These are phyloP conservation scores for Jacana jacana DNA, from an alignment of 2,113 vertebrate genomes.

Conservation along the genomic window DNA sequence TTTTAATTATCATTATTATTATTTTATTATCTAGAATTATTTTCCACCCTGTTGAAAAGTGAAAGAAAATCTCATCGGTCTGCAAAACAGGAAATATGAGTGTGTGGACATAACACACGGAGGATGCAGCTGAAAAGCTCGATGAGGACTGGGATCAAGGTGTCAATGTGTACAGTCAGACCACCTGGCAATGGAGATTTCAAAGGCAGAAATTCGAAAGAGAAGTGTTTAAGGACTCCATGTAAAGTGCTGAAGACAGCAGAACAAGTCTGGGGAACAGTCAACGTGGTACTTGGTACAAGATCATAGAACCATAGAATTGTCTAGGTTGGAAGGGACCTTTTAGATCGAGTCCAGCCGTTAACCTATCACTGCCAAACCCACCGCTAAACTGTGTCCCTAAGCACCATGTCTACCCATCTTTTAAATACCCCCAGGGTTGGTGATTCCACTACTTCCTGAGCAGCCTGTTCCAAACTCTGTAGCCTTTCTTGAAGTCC, in stretches of 20 bases:
- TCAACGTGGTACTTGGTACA: neutral
- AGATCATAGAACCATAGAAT: neutral
- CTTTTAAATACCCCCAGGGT: neutral
- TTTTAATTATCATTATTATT: neutral
- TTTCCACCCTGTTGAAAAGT: neutral
- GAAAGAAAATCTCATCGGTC: neutral
- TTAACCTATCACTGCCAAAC: neutral
- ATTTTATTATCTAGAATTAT: neutral
- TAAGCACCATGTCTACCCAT: neutral
- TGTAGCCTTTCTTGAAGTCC: neutral
- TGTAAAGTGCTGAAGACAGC: neutral
- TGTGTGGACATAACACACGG: neutral
- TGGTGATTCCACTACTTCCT: neutral
- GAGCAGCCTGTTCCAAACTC: neutral
- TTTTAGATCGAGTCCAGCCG: neutral
- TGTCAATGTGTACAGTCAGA: neutral
- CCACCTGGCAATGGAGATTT: neutral
- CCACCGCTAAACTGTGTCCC: neutral
- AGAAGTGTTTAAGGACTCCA: neutral
- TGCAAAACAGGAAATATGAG: slow-evolving; percentile 6
- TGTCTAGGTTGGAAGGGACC: neutral
- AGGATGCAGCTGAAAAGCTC: neutral
- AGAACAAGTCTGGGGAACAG: neutral
- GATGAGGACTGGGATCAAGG: neutral
- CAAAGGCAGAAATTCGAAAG: neutral